These are phyloP conservation scores for Labeo rohita DNA, from an alignment of 2,113 vertebrate species.

Conservation along the genomic window DNA sequence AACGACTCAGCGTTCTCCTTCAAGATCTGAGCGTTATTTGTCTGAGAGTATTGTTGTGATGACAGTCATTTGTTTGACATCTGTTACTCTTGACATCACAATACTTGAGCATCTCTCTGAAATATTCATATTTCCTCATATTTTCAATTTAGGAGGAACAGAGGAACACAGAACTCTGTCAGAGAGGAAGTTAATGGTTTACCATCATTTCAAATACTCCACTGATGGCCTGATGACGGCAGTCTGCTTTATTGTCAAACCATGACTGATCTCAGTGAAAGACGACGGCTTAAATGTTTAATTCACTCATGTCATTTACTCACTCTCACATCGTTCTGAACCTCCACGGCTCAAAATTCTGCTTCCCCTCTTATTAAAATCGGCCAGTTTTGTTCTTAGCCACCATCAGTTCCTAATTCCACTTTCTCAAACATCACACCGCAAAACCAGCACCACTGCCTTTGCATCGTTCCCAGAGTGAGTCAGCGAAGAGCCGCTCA, in stretches of 20 bases:
- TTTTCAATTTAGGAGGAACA: constrained; percentile 12
- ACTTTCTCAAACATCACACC: constrained; percentile 11
- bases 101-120: background rate
- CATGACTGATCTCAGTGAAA: background rate
- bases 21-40: background rate
- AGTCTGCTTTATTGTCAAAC: background rate
- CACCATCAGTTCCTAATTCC: constrained; percentile 15
- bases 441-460: background rate
- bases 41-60: background rate
- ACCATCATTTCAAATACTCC: background rate
- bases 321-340: background rate
- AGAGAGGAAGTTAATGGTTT: background rate
- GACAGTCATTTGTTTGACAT: background rate
- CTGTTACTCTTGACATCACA: background rate
- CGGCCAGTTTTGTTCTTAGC: background rate
- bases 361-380: constrained; percentile 30
- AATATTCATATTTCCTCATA: constrained; percentile 7
- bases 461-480: background rate
- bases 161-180: background rate
- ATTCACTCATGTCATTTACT: background rate
- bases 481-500: background rate
- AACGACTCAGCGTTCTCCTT: background rate
- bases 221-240: background rate
- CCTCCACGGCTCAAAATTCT: background rate
- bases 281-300: background rate